Conservation (phyloP, 1,140 invertebrate genomes). For the Caenorhabditis brenneri region DNA sequence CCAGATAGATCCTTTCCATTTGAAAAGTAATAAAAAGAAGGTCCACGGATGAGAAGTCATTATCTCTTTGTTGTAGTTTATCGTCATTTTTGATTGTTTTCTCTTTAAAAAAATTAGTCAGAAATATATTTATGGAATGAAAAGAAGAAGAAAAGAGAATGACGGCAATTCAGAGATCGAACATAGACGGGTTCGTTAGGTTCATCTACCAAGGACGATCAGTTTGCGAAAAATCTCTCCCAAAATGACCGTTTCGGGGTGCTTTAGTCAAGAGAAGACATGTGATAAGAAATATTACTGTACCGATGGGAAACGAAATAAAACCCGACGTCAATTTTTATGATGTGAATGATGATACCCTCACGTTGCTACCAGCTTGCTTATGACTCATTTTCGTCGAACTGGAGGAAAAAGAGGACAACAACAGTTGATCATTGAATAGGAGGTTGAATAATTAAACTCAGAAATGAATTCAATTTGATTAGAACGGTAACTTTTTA, state of each 20-base stretch:
- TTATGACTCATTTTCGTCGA: slow-evolving; percentile 19
- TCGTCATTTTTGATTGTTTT: slow-evolving; percentile 44
- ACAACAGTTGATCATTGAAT: neutral
- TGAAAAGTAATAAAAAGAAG: slow-evolving; percentile 45
- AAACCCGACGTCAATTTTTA: neutral
- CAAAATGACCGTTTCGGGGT: slow-evolving; percentile 20
- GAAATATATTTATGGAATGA: neutral
- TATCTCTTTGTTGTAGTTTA: slow-evolving; percentile 52
- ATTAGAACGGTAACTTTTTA: neutral
- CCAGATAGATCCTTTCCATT: slow-evolving; percentile 52
- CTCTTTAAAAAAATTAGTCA: neutral
- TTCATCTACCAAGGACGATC: slow-evolving; percentile 19
- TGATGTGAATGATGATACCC: neutral
- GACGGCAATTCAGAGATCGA: slow-evolving; percentile 5
- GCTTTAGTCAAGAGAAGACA: neutral
- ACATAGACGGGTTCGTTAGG: neutral
- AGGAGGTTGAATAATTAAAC: neutral
- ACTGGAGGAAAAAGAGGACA: neutral
- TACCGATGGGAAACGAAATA: neutral
- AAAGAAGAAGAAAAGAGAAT: slow-evolving; percentile 4
- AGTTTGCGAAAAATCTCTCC: neutral
- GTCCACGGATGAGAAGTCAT: slow-evolving; percentile 50
- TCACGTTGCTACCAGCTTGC: neutral
- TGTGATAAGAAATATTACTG: slow-evolving; percentile 12
- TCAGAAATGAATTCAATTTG: neutral